phyloP scores from a whole-genome alignment of 2,888 invertebrate species.

The Parochlus steinenii region DNA sequence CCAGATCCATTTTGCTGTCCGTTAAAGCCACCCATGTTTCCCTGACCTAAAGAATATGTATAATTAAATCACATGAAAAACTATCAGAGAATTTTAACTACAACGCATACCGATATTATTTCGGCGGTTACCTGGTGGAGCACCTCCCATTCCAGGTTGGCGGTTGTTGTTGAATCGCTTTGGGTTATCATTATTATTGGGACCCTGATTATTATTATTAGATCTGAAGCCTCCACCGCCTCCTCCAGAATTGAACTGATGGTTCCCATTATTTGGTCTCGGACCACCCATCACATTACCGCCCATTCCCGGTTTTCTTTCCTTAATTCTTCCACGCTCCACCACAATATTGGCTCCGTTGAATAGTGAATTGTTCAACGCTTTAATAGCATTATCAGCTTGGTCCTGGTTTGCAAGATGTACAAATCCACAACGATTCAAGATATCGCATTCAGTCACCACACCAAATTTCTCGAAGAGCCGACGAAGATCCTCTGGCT shows the following conservation, averaged over 20 bases:
- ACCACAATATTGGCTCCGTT: conserved; percentile 74
- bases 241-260: conserved; percentile 19
- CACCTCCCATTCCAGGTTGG: conserved; percentile 23
- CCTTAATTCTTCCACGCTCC: conserved; percentile 64
- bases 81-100: too few relatives aligned
- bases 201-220: conserved; percentile 35
- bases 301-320: conserved; percentile 40
- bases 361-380: conserved; percentile 63
- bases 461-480: conserved; percentile 74
- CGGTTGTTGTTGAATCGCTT: conserved; percentile 20
- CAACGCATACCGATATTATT: not conserved
- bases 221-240: conserved; percentile 27
- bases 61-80: too few relatives aligned
- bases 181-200: conserved; percentile 23
- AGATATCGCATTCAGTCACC: conserved; percentile 86
- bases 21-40: conserved; percentile 4
- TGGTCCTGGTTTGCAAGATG: conserved; percentile 74
- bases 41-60: too few relatives aligned
- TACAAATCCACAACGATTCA: conserved; percentile 88
- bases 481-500: conserved; percentile 62
- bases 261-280: conserved; percentile 9
- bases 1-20: conserved; percentile 6
- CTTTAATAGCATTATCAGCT: conserved; percentile 65
- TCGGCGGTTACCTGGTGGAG: conserved; percentile 12
- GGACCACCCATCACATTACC: conserved; percentile 31